Conservation (phyloP, 2,113 vertebrate species). For the Megaceryle maxima region DNA sequence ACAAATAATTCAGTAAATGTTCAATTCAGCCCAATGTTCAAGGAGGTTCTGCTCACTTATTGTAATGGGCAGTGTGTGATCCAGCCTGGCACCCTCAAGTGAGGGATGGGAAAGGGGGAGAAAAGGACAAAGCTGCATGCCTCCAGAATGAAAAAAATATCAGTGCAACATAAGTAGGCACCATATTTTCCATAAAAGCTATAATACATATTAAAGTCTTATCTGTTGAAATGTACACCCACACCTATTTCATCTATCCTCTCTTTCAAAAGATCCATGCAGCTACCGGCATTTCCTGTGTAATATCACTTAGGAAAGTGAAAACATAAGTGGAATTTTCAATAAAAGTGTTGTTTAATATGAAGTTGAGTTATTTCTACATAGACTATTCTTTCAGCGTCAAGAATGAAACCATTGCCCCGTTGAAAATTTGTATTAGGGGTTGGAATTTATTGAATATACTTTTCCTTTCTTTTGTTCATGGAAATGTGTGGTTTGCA, state of each 20-base stretch:
- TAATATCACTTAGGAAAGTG: conserved; percentile 52
- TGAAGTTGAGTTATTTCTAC: background rate
- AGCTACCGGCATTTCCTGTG: conserved; percentile 46
- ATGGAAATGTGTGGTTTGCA: accelerated
- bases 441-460: background rate
- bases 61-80: background rate
- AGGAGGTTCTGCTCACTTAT: background rate
- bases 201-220: background rate
- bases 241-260: conserved; percentile 33
- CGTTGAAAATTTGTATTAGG: background rate
- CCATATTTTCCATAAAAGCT: background rate
- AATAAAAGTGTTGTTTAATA: conserved; percentile 49
- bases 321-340: conserved; percentile 65
- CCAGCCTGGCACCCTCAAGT: background rate
- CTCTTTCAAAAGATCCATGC: conserved; percentile 26
- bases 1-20: background rate
- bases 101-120: background rate
- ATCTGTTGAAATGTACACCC: conserved; percentile 19
- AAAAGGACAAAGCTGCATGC: background rate
- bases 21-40: background rate
- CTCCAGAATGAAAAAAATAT: background rate
- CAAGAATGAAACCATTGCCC: background rate
- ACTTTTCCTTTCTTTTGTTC: background rate
- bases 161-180: background rate
- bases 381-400: background rate